Evolutionary conservation across 2,888 invertebrate genomes (phyloP), one percentile per base, ranked within the genome.

Genomic region (Lordiphosa fenestrarum): DNA sequence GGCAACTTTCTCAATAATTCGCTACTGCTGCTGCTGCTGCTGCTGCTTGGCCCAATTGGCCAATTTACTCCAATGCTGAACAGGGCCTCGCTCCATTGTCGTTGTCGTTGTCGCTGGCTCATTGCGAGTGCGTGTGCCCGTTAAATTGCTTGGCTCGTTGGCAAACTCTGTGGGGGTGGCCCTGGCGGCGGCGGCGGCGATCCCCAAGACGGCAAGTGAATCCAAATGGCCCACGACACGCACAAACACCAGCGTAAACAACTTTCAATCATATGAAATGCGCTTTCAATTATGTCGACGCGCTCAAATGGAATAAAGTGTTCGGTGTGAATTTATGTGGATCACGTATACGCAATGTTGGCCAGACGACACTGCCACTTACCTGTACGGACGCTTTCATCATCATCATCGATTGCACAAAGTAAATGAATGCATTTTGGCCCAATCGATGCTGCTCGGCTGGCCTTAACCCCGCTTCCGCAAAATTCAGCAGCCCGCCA

Each of bases 211-310:
- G 21, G 19, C n/a, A 2, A 19, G 3, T 13, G 12, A 13, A 13
- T 15, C 38, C 38, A 42, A 44, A 44, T 33, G 25, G 42, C 44
- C 15, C 25, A 44, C 33, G 44, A 15, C 12, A 33, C 44, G 33
- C 10, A 44, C 44, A 33, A 44, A 44, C 44, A 44, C 44, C 33
- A 7, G 30, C 44, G 44, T 44, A 63, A 59, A 62, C 69, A 76
- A 71, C 77, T 80, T 76, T 84, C 81, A 66, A 62, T 69, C 81
- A 73, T 68, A 63, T 81, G 77, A 73, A 81, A 84, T 73, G 73
- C 71, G 82, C 77, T 81, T 77, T 77, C 84, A 77, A 81, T 81
- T 78, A 82, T 69, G 64, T 59, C 30, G 62, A 58, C 57, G 48
- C 57, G 54, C 33, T 61, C 49, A 64, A 76, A 80, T 62, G 76